Base-by-base conservation (phyloP, 2,797 vertebrate species). In the Alexandromys oeconomus region DNA sequence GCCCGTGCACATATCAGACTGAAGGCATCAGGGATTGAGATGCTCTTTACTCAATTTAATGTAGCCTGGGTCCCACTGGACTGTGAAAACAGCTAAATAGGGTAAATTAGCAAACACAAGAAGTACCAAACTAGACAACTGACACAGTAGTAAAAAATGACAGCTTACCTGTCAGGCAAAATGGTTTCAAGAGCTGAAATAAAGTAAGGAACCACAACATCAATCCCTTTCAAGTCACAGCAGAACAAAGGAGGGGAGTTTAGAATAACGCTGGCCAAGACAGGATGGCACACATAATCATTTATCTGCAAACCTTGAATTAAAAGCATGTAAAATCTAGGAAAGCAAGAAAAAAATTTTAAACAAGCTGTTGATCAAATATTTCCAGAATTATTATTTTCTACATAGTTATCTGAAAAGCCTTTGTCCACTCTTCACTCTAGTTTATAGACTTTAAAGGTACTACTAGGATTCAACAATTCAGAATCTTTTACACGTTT, bases 271-370 rank as follows among this genome's bases (percentile, higher is more conserved):
- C 99, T 99, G 98, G 99, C 99, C 95, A 99, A 98, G 82, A 99
- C 99, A 0, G 99, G 99, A 95, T 99, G 98, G 97, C 99, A 99
- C 76, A 99, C 93, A 95, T 98, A 99, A 97, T 99, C 99, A 6
- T 98, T 99, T 98, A 99, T 99, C 98, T 99, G 99, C 96, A 99
- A 99, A 97, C 99, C 99, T 98, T 99, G 99, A 98, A 99, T 99
- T 98, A 99, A 99, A 98, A 99, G 99, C 99, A 99, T 99, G 98
- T 99, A 99, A 99, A 99, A 99, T 99, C 99, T 99, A 98, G 90
- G 97, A 97, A 94, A 98, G 98, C 98, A 98, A 98, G 97, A 99
- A 98, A 99, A 98, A 97, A 87, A 97, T 5, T 97, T 98, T 98
- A 96, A 97, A 98, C 98, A 98, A 97, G 96, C 88, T 96, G 80